Conservation (phyloP, 1,140 invertebrate genomes). For the Microplitis mediator region DNA sequence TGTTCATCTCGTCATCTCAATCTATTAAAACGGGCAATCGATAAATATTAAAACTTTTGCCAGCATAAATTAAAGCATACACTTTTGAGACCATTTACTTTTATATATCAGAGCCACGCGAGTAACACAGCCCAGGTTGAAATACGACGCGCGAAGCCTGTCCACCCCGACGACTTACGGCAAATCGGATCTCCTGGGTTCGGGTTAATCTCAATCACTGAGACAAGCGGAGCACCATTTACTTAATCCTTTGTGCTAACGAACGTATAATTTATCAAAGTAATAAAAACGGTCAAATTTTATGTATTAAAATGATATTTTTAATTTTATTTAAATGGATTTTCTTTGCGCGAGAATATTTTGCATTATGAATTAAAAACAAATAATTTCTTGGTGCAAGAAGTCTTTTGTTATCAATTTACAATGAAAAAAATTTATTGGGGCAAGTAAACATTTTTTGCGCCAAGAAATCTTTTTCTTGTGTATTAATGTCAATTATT, state of each 20-base stretch:
- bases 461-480: too few species aligned
- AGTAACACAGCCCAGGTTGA: conserved; percentile 36
- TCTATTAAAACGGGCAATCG: background rate
- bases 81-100: conserved; percentile 5
- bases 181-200: conserved; percentile 26
- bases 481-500: too few species aligned
- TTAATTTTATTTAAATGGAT: too few species aligned
- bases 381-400: too few species aligned
- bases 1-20: background rate
- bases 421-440: too few species aligned
- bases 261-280: background rate
- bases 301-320: background rate
- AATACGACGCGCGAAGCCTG: conserved; percentile 32
- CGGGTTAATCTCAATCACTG: background rate
- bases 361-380: too few species aligned
- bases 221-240: background rate
- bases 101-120: conserved; percentile 21
- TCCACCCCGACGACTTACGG: conserved; percentile 24
- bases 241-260: background rate
- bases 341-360: too few species aligned
- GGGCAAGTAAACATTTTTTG: too few species aligned
- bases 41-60: background rate
- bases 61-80: background rate
- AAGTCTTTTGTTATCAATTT: too few species aligned
- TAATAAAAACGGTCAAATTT: conserved; percentile 8